A percentile compares a stretch with the other conserved stretches of the same genome.
phyloP scores from a whole-genome alignment of 2,888 invertebrate species.

The Apamea epomidion region DNA sequence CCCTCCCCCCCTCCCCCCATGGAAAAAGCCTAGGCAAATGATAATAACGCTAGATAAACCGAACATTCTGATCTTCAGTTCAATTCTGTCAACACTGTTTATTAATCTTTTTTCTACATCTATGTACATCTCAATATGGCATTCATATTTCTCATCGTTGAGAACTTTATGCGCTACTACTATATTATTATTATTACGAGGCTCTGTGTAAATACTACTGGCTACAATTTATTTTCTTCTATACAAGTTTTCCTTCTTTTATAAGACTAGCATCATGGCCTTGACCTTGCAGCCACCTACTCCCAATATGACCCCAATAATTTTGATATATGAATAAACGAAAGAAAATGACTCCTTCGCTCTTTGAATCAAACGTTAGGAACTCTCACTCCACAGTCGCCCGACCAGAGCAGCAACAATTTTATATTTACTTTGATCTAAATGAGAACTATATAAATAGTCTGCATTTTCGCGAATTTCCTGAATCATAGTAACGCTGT shows the following conservation, averaged over 20 bases:
- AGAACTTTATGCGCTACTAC: not conserved
- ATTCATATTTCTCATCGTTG: not conserved
- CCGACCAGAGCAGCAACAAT: not conserved
- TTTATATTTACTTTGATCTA: not conserved
- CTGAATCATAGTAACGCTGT: conserved; percentile 8
- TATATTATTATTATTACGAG: not conserved
- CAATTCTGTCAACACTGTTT: not conserved
- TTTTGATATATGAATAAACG: not conserved
- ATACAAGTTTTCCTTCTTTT: not conserved
- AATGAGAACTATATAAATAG: conserved; percentile 7
- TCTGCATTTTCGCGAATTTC: conserved; percentile 2
- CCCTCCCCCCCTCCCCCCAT: too few species aligned
- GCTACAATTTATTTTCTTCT: not conserved
- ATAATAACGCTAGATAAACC: not conserved
- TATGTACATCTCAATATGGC: not conserved
- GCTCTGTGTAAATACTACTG: not conserved
- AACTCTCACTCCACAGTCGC: not conserved
- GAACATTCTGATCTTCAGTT: not conserved
- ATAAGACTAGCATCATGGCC: not conserved
- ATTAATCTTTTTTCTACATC: not conserved
- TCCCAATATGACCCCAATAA: not conserved
- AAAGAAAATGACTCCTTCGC: not conserved
- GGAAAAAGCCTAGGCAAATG: not conserved
- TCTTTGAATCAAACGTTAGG: not conserved
- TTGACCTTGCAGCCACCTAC: not conserved